phyloP scores from a whole-genome alignment of 2,113 vertebrate species.

The Muntiacus muntjak region DNA sequence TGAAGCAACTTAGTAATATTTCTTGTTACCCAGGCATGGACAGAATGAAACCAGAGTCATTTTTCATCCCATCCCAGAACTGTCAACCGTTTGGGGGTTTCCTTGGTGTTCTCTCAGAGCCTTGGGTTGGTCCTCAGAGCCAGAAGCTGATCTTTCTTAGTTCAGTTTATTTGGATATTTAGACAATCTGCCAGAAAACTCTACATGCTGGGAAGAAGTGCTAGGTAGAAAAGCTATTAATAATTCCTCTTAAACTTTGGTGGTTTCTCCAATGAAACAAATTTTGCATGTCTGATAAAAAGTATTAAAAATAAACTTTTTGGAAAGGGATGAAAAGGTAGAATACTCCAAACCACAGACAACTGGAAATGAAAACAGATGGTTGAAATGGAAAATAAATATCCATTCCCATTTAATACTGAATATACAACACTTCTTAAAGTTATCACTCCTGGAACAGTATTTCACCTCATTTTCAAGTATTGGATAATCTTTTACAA shows the following conservation, averaged over 20 bases:
- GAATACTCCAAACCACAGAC: background rate
- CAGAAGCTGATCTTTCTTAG: background rate
- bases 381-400: background rate
- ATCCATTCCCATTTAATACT: background rate
- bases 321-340: background rate
- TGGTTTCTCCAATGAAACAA: background rate
- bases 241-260: background rate
- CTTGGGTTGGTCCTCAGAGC: background rate
- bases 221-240: background rate
- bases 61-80: background rate
- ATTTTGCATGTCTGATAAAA: background rate
- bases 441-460: background rate
- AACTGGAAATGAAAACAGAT: background rate
- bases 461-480: background rate
- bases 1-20: background rate
- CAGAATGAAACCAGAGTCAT: background rate
- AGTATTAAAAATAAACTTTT: background rate
- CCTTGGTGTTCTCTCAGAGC: background rate
- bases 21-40: background rate
- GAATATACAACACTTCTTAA: background rate
- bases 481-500: background rate
- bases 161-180: background rate
- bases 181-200: background rate
- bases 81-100: background rate
- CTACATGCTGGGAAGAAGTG: background rate